Percentiles rank a stretch among this genome's conserved stretches.
Conservation (phyloP, 2,113 vertebrate genomes). For the Stigmatopora argus region DNA sequence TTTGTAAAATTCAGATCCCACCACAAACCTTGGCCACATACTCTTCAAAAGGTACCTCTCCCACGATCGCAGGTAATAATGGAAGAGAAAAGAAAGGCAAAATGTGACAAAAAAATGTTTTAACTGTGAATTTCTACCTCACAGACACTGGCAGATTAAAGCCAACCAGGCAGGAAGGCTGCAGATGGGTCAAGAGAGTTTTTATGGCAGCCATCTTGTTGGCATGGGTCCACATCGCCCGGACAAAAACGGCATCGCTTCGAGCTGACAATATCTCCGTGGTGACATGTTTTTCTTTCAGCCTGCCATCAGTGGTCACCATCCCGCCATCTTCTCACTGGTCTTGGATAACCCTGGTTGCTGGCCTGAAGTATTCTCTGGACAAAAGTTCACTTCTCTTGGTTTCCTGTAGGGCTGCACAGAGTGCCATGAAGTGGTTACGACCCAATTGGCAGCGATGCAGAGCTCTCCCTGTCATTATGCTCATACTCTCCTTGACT, state of each 20-base stretch:
- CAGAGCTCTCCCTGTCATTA: slow-evolving; percentile 26
- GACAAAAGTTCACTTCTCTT: slow-evolving; percentile 52
- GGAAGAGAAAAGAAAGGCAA: neutral
- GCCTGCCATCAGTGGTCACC: slow-evolving; percentile 29
- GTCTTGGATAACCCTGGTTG: slow-evolving; percentile 41
- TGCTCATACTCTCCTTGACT: slow-evolving; percentile 48
- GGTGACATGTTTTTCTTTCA: slow-evolving; percentile 49
- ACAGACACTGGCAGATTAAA: neutral
- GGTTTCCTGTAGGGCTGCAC: slow-evolving; percentile 45
- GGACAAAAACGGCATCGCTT: slow-evolving; percentile 12
- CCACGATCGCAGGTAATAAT: slow-evolving; percentile 35
- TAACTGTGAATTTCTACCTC: neutral
- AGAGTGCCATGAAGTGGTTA: slow-evolving; percentile 48
- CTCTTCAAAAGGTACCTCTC: slow-evolving; percentile 5
- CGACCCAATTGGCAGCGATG: slow-evolving; percentile 38
- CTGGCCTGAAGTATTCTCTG: slow-evolving; percentile 52
- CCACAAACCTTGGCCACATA: neutral
- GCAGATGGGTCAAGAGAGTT: slow-evolving; percentile 18
- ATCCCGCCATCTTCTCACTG: slow-evolving; percentile 28
- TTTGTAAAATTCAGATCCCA: slow-evolving; percentile 8
- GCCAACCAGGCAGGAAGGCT: neutral
- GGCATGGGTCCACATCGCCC: slow-evolving; percentile 21
- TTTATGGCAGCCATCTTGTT: slow-evolving; percentile 25
- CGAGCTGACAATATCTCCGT: slow-evolving; percentile 6
- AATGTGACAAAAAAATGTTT: neutral